These are phyloP conservation scores for Athripsodes cinereus DNA, from an alignment of 2,888 invertebrate genomes.

Conservation along the genomic window DNA sequence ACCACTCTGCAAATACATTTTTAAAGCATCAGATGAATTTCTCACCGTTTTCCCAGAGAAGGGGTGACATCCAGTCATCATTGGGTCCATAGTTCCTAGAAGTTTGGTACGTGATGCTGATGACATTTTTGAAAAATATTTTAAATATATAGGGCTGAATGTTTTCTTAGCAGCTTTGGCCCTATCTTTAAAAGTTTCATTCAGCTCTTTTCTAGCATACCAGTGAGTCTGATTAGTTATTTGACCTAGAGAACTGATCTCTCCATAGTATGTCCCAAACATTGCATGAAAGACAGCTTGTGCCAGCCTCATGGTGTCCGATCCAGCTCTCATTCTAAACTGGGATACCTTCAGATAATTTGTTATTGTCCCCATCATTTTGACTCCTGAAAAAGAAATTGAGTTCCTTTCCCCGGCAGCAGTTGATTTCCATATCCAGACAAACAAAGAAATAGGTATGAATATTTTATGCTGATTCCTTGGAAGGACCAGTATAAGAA, in stretches of 20 bases:
- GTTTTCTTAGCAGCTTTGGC: neutral
- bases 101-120: neutral
- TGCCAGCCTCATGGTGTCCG: neutral
- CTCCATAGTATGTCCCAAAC: slow-evolving; percentile 1
- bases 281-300: slow-evolving; percentile 2
- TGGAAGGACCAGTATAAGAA: neutral
- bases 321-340: neutral
- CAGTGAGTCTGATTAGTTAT: neutral
- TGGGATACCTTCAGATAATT: neutral
- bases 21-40: neutral
- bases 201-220: slow-evolving; percentile 1
- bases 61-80: neutral
- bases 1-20: neutral
- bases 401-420: neutral
- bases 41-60: neutral
- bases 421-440: neutral
- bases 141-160: neutral
- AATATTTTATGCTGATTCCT: neutral
- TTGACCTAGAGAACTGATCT: neutral
- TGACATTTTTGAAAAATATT: neutral
- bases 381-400: slow-evolving; percentile 1
- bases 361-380: neutral
- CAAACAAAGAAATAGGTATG: neutral
- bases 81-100: neutral
- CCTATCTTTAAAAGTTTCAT: slow-evolving; percentile 2